Base-by-base conservation (phyloP, 2,888 invertebrate genomes). In the Melinopterus prodromus region DNA sequence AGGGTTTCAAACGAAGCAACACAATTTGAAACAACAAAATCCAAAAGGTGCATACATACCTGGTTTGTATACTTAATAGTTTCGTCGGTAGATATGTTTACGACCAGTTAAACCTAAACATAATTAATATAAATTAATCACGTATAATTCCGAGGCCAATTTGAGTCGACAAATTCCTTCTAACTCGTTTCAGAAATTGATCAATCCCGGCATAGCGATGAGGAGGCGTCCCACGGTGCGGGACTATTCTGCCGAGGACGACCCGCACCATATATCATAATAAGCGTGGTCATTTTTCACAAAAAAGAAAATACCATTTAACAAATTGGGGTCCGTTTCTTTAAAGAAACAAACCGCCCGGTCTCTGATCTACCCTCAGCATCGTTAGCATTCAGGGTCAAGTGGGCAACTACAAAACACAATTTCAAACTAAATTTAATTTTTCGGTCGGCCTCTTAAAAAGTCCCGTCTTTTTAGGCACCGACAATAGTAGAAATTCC, bases 261-360 rank as follows among this genome's bases (percentile, higher is more conserved):
- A 79, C 12, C 53, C 53, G 53, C 2, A 53, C 83, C 80, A 86
- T 87, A 86, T 85, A 87, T 87, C 87, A 87, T 86, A 85, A 86
- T 87, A 86, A 87, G 86, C 84, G 83, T 84, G 85, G 84, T 85
- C 86, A 86, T 87, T 87, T 86, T 86, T 87, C 87, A 86, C 82
- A 84, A 84, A 85, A 79, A 81, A 75, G 74, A 77, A 74, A 76
- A 84, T 84, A 84, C 84, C 83, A 85, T 85, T 84, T 85, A 86
- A 86, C 86, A 86, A 86, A 86, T 86, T 86, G 86, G 84, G 84
- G 84, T 85, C 84, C 81, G 83, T 82, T 83, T 82, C 82, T 70
- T 75, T 70, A 78, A 80, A 78, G 80, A 71, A 81, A 81, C 78
- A 76, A 82, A 80, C 82, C 83, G 84, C 83, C 83, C 81, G 82